These are phyloP conservation scores for Proterorhinus semilunaris DNA, from an alignment of 2,113 vertebrate genomes.

Conservation along the genomic window DNA sequence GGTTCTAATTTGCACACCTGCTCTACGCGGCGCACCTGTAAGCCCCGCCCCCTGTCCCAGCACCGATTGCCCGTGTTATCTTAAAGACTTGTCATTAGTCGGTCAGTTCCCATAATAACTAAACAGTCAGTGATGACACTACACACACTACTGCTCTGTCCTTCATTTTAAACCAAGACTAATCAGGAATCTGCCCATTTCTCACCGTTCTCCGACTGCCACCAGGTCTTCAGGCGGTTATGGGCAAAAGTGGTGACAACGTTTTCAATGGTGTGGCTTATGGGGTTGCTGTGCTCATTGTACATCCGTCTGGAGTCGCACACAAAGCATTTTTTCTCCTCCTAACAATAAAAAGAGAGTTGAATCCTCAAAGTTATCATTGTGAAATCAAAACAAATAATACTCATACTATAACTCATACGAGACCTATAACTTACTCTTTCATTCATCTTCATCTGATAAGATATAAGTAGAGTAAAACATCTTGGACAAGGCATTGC, in stretches of 20 bases:
- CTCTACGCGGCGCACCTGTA: slow-evolving; percentile 49
- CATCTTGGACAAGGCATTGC: no score
- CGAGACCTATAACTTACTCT: no score
- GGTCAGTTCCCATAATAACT: slow-evolving; percentile 51
- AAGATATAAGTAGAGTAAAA: no score
- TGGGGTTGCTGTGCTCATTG: slow-evolving; percentile 72
- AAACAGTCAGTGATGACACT: neutral
- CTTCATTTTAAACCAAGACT: neutral
- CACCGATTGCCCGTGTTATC: slow-evolving; percentile 57
- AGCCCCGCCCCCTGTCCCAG: slow-evolving; percentile 9
- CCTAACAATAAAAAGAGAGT: slow-evolving; percentile 64
- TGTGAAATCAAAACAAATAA: neutral
- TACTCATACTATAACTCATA: no score
- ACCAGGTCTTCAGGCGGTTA: slow-evolving; percentile 96
- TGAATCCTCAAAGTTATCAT: neutral
- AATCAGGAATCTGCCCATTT: neutral
- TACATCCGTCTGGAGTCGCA: slow-evolving; percentile 85
- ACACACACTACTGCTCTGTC: slow-evolving; percentile 22
- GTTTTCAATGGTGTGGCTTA: slow-evolving; percentile 92
- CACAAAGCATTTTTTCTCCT: slow-evolving; percentile 88
- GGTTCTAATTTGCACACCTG: slow-evolving; percentile 57
- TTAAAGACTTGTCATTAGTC: slow-evolving; percentile 57
- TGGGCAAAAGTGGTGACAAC: slow-evolving; percentile 91
- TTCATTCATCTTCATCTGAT: no score
- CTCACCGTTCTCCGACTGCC: slow-evolving; percentile 95